These are phyloP conservation scores for Colostygia pectinataria DNA, from an alignment of 2,888 invertebrate species.

Conservation along the genomic window DNA sequence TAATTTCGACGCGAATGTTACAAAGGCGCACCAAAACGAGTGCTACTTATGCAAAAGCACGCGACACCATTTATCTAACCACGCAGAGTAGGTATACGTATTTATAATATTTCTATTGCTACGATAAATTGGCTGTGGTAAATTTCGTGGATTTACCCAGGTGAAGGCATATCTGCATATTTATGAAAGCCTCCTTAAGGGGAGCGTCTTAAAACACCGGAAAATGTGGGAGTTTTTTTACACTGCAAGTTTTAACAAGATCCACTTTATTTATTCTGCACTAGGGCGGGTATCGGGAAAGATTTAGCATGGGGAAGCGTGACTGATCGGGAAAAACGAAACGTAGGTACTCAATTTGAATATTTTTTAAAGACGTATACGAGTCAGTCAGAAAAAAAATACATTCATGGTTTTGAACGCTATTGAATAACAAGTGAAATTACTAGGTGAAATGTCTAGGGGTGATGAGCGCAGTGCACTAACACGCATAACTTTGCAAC, in stretches of 20 bases:
- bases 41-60: slow-evolving; percentile 76
- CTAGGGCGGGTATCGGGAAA: slow-evolving; percentile 65
- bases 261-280: slow-evolving; percentile 77
- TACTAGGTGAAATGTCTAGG: too few relatives aligned
- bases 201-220: slow-evolving; percentile 75
- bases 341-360: slow-evolving; percentile 28
- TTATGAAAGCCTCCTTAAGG: slow-evolving; percentile 77
- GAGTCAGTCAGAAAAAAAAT: too few relatives aligned
- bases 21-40: slow-evolving; percentile 44
- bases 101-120: slow-evolving; percentile 77
- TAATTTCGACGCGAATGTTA: slow-evolving; percentile 11
- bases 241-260: slow-evolving; percentile 80
- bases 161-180: slow-evolving; percentile 82
- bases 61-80: slow-evolving; percentile 63
- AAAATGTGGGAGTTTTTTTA: slow-evolving; percentile 67
- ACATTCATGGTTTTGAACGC: too few relatives aligned
- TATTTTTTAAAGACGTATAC: slow-evolving; percentile 1
- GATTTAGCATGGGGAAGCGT: slow-evolving; percentile 75
- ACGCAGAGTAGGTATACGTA: slow-evolving; percentile 68
- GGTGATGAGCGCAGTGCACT: too few relatives aligned
- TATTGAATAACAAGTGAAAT: too few relatives aligned
- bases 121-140: slow-evolving; percentile 77
- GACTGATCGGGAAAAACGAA: slow-evolving; percentile 69
- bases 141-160: slow-evolving; percentile 78
- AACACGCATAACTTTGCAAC: too few relatives aligned